These are phyloP conservation scores for Atrina japonica DNA, from an alignment of 2,888 invertebrate species.

Conservation along the genomic window DNA sequence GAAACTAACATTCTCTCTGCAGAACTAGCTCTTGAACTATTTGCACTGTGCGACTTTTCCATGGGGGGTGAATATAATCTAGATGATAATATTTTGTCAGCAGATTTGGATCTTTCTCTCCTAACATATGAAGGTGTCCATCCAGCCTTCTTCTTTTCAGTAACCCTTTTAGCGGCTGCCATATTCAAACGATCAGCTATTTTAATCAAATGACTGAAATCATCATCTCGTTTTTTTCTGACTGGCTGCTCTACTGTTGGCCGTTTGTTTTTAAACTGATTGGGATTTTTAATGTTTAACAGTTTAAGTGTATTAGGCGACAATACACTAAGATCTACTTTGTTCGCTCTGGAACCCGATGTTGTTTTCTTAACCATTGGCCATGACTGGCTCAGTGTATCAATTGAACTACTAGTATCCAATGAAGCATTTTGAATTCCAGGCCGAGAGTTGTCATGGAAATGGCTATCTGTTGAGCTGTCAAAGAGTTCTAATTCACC, in stretches of 20 bases:
- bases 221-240: conserved; percentile 28
- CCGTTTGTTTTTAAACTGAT: conserved; percentile 45
- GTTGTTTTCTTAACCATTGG: conserved; percentile 44
- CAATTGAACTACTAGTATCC: conserved; percentile 36
- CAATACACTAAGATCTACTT: conserved; percentile 57
- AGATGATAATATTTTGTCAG: conserved; percentile 45
- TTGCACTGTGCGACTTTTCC: conserved; percentile 5
- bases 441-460: too few species aligned
- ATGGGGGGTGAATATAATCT: conserved; percentile 20
- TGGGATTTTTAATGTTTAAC: conserved; percentile 65
- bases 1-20: conserved; percentile 23
- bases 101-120: conserved; percentile 52
- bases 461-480: neutral
- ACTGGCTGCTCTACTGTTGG: neutral
- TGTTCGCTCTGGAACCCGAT: conserved; percentile 4
- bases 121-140: neutral
- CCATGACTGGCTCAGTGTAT: conserved; percentile 56
- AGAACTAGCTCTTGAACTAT: conserved; percentile 28
- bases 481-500: neutral
- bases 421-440: neutral
- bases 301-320: conserved; percentile 71
- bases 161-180: conserved; percentile 63
- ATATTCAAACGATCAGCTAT: conserved; percentile 73
- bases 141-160: neutral
- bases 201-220: conserved; percentile 61